A percentile compares a stretch with the other conserved stretches of the same genome.
These are phyloP conservation scores for Prosapia bicincta DNA, from an alignment of 2,888 invertebrate species.

Conservation along the genomic window DNA sequence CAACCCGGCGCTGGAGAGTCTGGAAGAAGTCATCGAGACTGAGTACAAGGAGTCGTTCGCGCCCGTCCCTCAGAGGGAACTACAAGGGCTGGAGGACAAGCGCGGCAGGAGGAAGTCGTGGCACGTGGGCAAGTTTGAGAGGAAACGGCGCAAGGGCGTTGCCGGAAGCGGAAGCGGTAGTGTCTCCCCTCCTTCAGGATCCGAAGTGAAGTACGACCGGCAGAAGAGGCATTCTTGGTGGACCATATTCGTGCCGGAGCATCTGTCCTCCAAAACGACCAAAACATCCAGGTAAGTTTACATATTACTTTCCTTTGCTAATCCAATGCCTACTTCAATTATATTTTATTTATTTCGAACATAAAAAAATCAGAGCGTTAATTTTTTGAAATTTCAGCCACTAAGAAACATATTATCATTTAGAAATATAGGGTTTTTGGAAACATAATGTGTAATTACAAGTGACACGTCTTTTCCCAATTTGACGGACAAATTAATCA, in stretches of 20 bases:
- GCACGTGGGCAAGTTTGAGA: conserved; percentile 55
- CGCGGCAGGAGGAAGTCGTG: conserved; percentile 60
- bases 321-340: not conserved
- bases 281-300: conserved; percentile 35
- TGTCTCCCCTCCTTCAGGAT: conserved; percentile 48
- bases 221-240: conserved; percentile 84
- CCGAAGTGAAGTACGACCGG: conserved; percentile 52
- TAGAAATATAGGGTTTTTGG: no score
- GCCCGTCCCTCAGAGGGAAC: conserved; percentile 45
- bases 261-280: no score
- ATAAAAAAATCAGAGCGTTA: no score
- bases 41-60: conserved; percentile 14
- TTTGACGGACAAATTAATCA: no score
- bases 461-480: no score
- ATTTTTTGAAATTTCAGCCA: no score
- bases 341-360: not conserved
- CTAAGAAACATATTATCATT: no score
- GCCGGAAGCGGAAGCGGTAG: conserved; percentile 33
- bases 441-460: no score
- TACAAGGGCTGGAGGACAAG: conserved; percentile 46
- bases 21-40: conserved; percentile 29
- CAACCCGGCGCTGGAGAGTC: conserved; percentile 32
- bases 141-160: conserved; percentile 55
- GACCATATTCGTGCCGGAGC: conserved; percentile 80
- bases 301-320: conserved; percentile 33